Conservation (phyloP, 2,113 vertebrate genomes). For the Salvator merianae region DNA sequence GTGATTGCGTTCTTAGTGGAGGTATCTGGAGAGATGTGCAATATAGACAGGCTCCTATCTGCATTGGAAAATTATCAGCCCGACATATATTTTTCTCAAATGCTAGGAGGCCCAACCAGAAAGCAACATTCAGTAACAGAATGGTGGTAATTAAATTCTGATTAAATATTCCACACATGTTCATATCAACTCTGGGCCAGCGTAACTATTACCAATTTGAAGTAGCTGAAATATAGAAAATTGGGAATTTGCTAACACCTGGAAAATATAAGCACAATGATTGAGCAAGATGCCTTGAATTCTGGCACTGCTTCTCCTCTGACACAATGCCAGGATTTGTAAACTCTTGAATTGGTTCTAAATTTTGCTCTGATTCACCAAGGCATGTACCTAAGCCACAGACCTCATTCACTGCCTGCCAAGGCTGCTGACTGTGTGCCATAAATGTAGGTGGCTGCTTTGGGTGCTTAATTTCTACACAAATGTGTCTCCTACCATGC, state of each 20-base stretch:
- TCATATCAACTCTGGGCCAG: too few relatives aligned
- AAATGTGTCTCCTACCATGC: slow-evolving; percentile 8
- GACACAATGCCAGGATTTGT: not conserved
- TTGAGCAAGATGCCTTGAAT: not conserved
- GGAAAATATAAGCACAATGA: not conserved
- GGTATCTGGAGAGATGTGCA: too few relatives aligned
- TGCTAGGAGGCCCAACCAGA: too few relatives aligned
- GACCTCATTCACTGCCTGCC: not conserved
- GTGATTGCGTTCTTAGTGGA: too few relatives aligned
- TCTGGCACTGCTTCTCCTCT: not conserved
- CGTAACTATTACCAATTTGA: too few relatives aligned
- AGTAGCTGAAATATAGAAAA: not conserved
- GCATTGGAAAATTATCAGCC: too few relatives aligned
- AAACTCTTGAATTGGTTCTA: not conserved
- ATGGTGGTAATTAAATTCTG: not conserved
- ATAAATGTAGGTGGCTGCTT: not conserved
- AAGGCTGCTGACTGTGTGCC: slow-evolving; percentile 7
- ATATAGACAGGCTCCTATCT: too few relatives aligned
- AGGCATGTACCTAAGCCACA: not conserved
- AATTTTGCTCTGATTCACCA: slow-evolving; percentile 13
- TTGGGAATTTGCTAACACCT: not conserved
- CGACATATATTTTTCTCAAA: too few relatives aligned
- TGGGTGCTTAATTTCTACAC: slow-evolving; percentile 18
- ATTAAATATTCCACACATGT: not conserved
- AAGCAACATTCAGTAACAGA: not conserved